Base-by-base conservation (phyloP, 2,888 invertebrate species). In the Caenorhabditis doughertyi region DNA sequence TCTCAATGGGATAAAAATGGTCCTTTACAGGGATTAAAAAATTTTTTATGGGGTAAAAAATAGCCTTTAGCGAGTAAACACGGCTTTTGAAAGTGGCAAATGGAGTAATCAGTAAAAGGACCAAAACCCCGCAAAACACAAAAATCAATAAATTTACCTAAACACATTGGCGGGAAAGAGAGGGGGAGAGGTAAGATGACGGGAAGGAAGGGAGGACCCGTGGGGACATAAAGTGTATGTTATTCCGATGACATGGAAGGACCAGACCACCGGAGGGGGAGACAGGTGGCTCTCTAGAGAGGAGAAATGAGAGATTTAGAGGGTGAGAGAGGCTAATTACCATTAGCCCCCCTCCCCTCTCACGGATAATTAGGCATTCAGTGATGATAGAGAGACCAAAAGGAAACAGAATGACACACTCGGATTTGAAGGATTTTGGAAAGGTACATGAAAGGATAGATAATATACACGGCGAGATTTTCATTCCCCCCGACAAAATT, bases 211-310 rank as follows among this genome's bases (percentile, higher is more conserved):
- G 23, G 16, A 16, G 3, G 4, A 11, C 9, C 56, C 16, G 44
- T 44, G 13, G 16, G n/a, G 4, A 21, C 47, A 47, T 35, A 39
- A 58, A 35, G 42, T 60, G 39, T 44, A 60, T 27, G 25, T 60
- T 42, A 60, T 60, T 60, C 60, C 42, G 60, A 60, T 60, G 60
- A n/a, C n/a, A n/a, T n/a, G n/a, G n/a, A n/a, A n/a, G n/a, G n/a
- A n/a, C n/a, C n/a, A n/a, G n/a, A n/a, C n/a, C n/a, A n/a, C n/a
- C n/a, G n/a, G 29, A 5, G 51, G 51, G 51, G 25, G 13, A n/a
- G 32, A 29, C 42, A 27, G 42, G 16, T 23, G 42, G 51, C 51
- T 13, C 42, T 16, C 42, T 18, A 47, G 18, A 47, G 44, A 47
- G 3, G 3, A 3, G 13, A 13, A 47, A 1, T 18, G 18, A 47